Evolutionary conservation across 2,888 invertebrate genomes (phyloP).

Genomic region (Tipula vernalis): DNA sequence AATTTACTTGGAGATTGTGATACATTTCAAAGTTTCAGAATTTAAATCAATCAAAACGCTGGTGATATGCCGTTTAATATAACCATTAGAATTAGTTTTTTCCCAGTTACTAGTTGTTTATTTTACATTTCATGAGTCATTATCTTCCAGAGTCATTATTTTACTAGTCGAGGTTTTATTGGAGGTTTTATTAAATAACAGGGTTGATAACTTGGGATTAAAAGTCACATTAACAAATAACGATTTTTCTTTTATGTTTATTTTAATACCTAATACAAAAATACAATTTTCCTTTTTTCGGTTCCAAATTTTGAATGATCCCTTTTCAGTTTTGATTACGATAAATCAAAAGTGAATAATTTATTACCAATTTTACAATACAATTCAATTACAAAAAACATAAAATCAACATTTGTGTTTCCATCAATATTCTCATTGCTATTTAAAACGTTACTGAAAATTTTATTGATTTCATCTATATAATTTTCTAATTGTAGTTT

Average conservation of each 20-base stretch:
- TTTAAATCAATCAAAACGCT: too few species aligned
- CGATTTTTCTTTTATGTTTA: not conserved
- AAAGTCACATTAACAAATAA: not conserved
- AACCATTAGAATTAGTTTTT: too few species aligned
- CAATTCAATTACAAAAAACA: constrained; percentile 41
- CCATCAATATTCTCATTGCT: constrained; percentile 28
- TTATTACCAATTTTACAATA: constrained; percentile 68
- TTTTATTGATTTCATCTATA: constrained; percentile 39
- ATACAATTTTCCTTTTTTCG: not conserved
- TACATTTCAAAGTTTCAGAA: not conserved
- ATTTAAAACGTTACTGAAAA: constrained; percentile 24
- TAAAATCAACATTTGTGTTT: constrained; percentile 25
- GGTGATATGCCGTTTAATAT: too few species aligned
- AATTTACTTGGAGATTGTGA: not conserved
- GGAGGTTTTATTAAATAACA: too few species aligned
- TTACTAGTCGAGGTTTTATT: too few species aligned
- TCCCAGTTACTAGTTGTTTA: too few species aligned
- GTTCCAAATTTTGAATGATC: not conserved
- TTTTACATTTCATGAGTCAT: too few species aligned
- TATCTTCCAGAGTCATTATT: too few species aligned
- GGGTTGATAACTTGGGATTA: too few species aligned
- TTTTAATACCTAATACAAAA: not conserved
- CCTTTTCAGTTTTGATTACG: not conserved
- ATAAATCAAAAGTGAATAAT: constrained; percentile 35
- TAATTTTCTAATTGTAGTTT: constrained; percentile 37